A percentile compares a stretch with the other conserved stretches of the same genome.
Evolutionary conservation across 2,888 invertebrate genomes (phyloP).

Genomic region (Dermolepida albohirtum): DNA sequence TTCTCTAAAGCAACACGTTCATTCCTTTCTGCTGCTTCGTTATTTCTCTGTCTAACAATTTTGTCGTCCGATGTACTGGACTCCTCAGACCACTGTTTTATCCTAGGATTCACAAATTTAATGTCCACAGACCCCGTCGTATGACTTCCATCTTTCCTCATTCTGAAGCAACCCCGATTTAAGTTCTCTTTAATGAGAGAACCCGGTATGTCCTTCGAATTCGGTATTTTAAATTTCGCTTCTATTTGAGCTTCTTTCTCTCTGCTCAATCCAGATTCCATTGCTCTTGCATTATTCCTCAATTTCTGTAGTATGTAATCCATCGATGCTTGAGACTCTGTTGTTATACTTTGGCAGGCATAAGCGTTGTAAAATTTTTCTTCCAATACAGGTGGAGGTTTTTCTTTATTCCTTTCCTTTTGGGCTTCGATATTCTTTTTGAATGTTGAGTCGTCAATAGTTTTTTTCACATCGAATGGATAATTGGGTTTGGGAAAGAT

Average conservation of each 20-base stretch:
- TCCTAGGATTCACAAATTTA: conserved; percentile 57
- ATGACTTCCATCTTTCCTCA: conserved; percentile 2
- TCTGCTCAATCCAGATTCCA: conserved; percentile 23
- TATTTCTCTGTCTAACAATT: conserved; percentile 8
- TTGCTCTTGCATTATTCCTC: conserved; percentile 26
- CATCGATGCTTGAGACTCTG: conserved; percentile 36
- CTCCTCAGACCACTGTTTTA: conserved; percentile 56
- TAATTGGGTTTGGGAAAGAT: conserved; percentile 20
- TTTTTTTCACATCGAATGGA: conserved; percentile 42
- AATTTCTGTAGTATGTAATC: conserved; percentile 35
- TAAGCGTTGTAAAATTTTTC: conserved; percentile 35
- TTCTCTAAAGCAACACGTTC: conserved; percentile 33
- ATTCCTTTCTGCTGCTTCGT: conserved; percentile 11
- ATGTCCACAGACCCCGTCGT: conserved; percentile 44
- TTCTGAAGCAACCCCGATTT: conserved; percentile 26
- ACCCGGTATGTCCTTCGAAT: neutral
- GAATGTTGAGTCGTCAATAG: conserved; percentile 45
- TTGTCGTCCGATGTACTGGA: conserved; percentile 43
- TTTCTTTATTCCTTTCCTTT: conserved; percentile 39
- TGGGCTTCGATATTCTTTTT: conserved; percentile 46
- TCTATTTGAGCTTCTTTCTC: conserved; percentile 34
- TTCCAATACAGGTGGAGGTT: conserved; percentile 18
- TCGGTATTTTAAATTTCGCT: conserved; percentile 19
- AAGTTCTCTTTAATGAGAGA: conserved; percentile 38
- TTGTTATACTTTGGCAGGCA: conserved; percentile 22